Percentiles rank a stretch among this genome's conserved stretches.
phyloP scores from a whole-genome alignment of 2,888 invertebrate genomes.

The Cheiracanthium punctorium region DNA sequence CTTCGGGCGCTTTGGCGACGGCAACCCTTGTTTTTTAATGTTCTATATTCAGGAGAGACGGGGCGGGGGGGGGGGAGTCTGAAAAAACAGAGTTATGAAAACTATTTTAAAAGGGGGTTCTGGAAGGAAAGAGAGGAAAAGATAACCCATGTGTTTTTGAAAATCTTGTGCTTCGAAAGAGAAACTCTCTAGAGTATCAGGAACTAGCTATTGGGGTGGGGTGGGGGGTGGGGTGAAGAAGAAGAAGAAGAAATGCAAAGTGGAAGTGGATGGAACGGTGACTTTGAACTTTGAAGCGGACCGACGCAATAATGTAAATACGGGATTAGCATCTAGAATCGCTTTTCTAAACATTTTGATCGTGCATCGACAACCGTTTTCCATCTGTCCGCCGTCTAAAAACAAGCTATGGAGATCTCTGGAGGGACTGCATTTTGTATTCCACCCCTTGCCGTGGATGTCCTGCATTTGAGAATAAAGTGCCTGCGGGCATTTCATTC shows the following conservation, averaged over 20 bases:
- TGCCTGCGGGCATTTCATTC: conserved; percentile 32
- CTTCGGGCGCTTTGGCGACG: background rate
- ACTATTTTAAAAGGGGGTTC: no score
- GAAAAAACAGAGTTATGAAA: background rate
- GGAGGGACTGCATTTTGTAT: conserved; percentile 42
- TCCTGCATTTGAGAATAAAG: background rate
- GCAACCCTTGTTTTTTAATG: conserved; percentile 2
- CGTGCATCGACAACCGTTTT: conserved; percentile 49
- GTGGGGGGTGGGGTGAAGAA: no score
- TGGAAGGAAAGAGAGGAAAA: no score
- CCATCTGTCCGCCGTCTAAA: conserved; percentile 50
- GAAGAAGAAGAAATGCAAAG: conserved; percentile 22
- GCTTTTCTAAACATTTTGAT: conserved; percentile 62
- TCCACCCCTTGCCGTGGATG: background rate
- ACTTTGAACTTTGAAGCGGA: background rate
- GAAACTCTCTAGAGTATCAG: conserved; percentile 25
- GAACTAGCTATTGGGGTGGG: conserved; percentile 24
- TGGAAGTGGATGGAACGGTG: background rate
- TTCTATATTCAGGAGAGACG: background rate
- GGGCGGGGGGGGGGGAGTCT: background rate
- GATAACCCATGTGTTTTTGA: background rate
- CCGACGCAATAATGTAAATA: conserved; percentile 64
- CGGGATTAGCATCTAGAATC: conserved; percentile 66
- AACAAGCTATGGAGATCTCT: conserved; percentile 40
- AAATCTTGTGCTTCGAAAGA: conserved; percentile 2